A percentile compares a stretch with the other conserved stretches of the same genome.
phyloP scores from a whole-genome alignment of 2,888 invertebrate genomes.

The Tiliacea citrago region DNA sequence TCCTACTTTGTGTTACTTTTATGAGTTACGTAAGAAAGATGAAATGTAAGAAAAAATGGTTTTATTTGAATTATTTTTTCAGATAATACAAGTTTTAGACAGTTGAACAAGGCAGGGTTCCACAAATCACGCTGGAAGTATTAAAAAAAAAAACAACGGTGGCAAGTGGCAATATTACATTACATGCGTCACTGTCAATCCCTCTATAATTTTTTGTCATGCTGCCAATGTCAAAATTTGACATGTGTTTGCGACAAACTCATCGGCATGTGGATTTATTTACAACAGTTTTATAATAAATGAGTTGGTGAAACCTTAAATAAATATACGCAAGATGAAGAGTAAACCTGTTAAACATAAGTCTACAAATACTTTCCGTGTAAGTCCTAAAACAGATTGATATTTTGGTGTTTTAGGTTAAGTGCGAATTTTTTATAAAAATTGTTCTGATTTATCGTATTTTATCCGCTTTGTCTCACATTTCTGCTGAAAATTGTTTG shows the following conservation, averaged over 20 bases:
- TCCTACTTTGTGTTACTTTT: too few species aligned
- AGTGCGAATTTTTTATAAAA: constrained; percentile 34
- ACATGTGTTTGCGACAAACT: background rate
- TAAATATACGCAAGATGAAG: constrained; percentile 90
- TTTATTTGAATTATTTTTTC: too few species aligned
- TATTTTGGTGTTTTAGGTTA: constrained; percentile 67
- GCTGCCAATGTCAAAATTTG: constrained; percentile 8
- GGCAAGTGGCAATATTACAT: constrained; percentile 1
- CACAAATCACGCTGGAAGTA: background rate
- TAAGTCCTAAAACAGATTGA: constrained; percentile 77
- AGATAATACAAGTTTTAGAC: too few species aligned
- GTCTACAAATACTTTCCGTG: constrained; percentile 94
- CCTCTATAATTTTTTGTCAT: background rate
- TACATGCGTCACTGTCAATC: background rate
- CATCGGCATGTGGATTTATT: constrained; percentile 67
- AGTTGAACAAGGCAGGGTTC: too few species aligned
- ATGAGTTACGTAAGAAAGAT: too few species aligned
- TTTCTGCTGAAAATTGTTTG: background rate
- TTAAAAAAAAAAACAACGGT: background rate
- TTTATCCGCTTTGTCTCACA: background rate
- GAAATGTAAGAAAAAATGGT: too few species aligned
- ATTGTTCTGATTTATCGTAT: background rate
- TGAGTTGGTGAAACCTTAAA: constrained; percentile 32
- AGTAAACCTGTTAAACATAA: constrained; percentile 94
- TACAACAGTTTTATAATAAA: constrained; percentile 51